Evolutionary conservation across 2,888 invertebrate species (phyloP), one percentile per base, ranked within the genome.

Genomic region (Lasioglossum figueresi): DNA sequence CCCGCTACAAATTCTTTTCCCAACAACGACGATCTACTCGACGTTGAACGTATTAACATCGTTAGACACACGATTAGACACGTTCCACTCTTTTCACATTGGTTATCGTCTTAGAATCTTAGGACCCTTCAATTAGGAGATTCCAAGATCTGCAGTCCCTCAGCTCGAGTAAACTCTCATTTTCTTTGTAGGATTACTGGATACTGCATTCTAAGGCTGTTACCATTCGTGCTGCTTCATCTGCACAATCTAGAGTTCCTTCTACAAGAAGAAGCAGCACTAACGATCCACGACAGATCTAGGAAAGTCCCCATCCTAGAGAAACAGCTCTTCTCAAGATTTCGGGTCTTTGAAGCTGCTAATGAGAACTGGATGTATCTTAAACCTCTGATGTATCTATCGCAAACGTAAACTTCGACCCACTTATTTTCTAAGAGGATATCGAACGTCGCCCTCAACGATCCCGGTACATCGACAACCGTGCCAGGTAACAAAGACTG

Each of bases 11-110:
- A 56, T 56, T 56, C 56, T 56, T 10, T 4, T n/a, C n/a, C 1
- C 56, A 12, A 56, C 56, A 0, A 56, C 56, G n/a, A n/a, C 56
- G n/a, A 56, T 1, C n/a, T n/a, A n/a, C 56, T 56, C n/a, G n/a
- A 56, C 56, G 1, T n/a, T n/a, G 1, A n/a, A 56, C 56, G n/a
- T 12, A 56, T n/a, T 56, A n/a, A n/a, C 56, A 56, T 56, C 56
- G n/a, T 56, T 56, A 56, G 56, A 56, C 56, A 56, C 56, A n/a
- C 12, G 56, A 56, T 56, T 56, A n/a, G 56, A n/a, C 56, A 56
- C 12, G 12, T 56, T 56, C 56, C 56, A 12, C 12, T n/a, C n/a
- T n/a, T 12, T 0, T n/a, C n/a, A 56, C n/a, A 56, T n/a, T 12
- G 23, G 52, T 52, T 56, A n/a, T 56, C n/a, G 56, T n/a, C n/a